These are phyloP conservation scores for Pentamera pediparva DNA, from an alignment of 53 echinoderm and acorn worm species.

Conservation along the genomic window DNA sequence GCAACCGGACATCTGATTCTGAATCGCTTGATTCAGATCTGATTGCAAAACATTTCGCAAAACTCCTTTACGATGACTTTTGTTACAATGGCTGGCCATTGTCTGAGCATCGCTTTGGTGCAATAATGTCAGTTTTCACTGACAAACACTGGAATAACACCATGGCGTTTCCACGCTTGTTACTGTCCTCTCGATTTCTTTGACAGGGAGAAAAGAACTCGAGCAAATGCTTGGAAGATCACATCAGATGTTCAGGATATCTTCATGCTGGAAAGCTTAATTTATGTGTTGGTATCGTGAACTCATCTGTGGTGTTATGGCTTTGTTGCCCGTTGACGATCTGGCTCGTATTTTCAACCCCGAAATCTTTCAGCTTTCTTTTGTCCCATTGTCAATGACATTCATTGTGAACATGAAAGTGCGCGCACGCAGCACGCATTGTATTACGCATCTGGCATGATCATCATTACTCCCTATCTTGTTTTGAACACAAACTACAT, in stretches of 20 bases:
- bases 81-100: conserved; percentile 6
- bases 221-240: not conserved
- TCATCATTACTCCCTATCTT: too few relatives aligned
- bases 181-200: conserved; percentile 2
- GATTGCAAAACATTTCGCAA: conserved; percentile 9
- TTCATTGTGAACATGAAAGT: not conserved
- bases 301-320: not conserved
- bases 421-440: conserved; percentile 2
- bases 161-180: conserved; percentile 6
- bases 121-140: conserved; percentile 22
- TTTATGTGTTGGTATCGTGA: conserved; percentile 29
- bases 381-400: not conserved
- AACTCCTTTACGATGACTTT: not conserved
- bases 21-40: too few relatives aligned
- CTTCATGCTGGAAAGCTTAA: conserved; percentile 31
- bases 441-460: too few relatives aligned
- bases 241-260: conserved; percentile 17
- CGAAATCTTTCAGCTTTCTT: not conserved
- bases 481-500: too few relatives aligned
- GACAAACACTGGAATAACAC: conserved; percentile 6
- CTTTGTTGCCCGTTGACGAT: too few relatives aligned
- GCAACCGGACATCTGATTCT: too few relatives aligned
- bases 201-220: not conserved
- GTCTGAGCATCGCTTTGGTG: not conserved
- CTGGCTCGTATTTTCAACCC: too few relatives aligned